Evolutionary conservation across 2,888 invertebrate genomes (phyloP), one percentile per base, ranked within the genome.

Genomic region (Acrobasis consociella): DNA sequence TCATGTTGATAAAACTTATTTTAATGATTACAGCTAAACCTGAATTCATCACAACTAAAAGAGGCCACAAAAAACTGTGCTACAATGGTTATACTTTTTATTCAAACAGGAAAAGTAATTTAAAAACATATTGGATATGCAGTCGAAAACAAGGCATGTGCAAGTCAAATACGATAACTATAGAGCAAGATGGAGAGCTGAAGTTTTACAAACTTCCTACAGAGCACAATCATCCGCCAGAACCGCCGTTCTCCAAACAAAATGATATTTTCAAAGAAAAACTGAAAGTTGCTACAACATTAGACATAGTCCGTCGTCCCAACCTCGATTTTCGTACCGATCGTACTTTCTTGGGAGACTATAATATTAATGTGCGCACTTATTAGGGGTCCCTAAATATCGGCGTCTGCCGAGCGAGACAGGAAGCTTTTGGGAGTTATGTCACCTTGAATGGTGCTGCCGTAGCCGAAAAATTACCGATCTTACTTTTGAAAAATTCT

Each of bases 251-350:
- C 31, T 16, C 50, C 5, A 31, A 38, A 17, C 38, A 39, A 50
- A 8, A 51, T 13, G 42, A 46, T n/a, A n/a, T 15, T 50, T 60
- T 60, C n/a, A 60, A 17, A 10, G 59, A 9, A 39, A 55, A 55
- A 55, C 16, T 55, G 15, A 55, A 39, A 15, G 11, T 2, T 1
- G 39, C 55, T 15, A 55, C 55, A 11, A 39, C 15, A 16, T 39
- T 55, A 55, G 55, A 55, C 9, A n/a, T n/a, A n/a, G n/a, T n/a
- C n/a, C n/a, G n/a, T n/a, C n/a, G n/a, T n/a, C n/a, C n/a, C n/a
- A n/a, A n/a, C n/a, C n/a, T n/a, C n/a, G n/a, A n/a, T n/a, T n/a
- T n/a, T n/a, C n/a, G n/a, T n/a, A n/a, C n/a, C n/a, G n/a, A n/a
- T n/a, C n/a, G n/a, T n/a, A n/a, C n/a, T n/a, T n/a, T n/a, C n/a